These are phyloP conservation scores for Spilogale gracilis DNA, from an alignment of 2,113 vertebrate genomes.

Conservation along the genomic window DNA sequence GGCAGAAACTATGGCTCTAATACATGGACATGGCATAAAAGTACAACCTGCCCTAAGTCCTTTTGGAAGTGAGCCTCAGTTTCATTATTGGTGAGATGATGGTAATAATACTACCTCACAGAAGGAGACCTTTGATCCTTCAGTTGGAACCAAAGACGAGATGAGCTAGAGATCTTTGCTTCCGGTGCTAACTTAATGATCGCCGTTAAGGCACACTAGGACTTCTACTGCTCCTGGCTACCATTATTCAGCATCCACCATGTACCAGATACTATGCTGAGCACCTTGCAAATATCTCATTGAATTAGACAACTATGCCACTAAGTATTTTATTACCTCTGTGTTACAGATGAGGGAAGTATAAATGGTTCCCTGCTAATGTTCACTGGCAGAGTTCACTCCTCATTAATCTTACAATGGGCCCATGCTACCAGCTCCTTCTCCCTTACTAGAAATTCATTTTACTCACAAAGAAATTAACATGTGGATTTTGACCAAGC, in stretches of 20 bases:
- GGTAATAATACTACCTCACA: not conserved
- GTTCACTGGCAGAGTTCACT: not conserved
- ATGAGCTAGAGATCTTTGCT: not conserved
- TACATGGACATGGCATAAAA: not conserved
- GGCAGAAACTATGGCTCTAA: not conserved
- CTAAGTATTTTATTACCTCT: not conserved
- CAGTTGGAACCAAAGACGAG: not conserved
- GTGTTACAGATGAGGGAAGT: not conserved
- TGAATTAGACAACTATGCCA: not conserved
- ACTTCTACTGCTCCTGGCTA: not conserved
- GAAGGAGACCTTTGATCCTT: not conserved
- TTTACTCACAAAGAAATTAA: slow-evolving; percentile 48
- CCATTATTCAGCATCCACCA: not conserved
- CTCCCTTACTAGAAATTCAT: not conserved
- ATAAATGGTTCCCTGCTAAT: not conserved
- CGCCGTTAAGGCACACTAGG: accelerated
- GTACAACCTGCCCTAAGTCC: not conserved
- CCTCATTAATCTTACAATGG: not conserved
- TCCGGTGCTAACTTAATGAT: accelerated
- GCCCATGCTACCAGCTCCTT: not conserved
- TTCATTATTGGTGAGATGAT: slow-evolving; percentile 16
- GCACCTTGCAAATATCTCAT: not conserved
- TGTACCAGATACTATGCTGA: not conserved
- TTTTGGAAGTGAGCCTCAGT: not conserved
- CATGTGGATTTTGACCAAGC: not conserved